Conservation (phyloP, 2,113 vertebrate genomes). For the Neogale vison region DNA sequence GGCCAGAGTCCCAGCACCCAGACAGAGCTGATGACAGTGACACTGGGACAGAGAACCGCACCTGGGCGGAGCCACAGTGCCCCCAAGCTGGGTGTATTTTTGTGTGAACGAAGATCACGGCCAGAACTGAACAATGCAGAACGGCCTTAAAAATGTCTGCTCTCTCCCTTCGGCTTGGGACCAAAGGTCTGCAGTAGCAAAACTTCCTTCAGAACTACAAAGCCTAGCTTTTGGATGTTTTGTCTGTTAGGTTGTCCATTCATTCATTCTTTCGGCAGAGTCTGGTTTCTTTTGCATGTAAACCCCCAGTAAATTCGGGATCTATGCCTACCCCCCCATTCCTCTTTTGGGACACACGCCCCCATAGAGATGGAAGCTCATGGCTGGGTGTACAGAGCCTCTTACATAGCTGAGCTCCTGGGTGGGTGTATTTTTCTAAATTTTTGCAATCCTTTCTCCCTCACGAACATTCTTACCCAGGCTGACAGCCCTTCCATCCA, state of each 20-base stretch:
- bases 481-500: background rate
- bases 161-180: background rate
- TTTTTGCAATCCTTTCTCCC: background rate
- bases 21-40: background rate
- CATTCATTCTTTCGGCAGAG: background rate
- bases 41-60: background rate
- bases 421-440: background rate
- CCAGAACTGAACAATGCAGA: background rate
- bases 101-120: accelerated
- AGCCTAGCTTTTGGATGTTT: background rate
- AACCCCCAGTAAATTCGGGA: background rate
- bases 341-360: background rate
- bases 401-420: background rate
- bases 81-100: background rate
- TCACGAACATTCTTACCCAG: background rate
- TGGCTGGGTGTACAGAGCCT: accelerated
- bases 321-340: accelerated
- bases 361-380: accelerated
- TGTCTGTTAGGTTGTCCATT: background rate
- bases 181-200: background rate
- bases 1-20: background rate
- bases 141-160: background rate
- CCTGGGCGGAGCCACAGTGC: accelerated
- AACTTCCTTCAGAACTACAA: background rate
- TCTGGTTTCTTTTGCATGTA: background rate